A percentile compares a stretch with the other conserved stretches of the same genome.
These are phyloP conservation scores for Bergia sp. DNA, from an alignment of 92 coral and sea anemone species.

Conservation along the genomic window DNA sequence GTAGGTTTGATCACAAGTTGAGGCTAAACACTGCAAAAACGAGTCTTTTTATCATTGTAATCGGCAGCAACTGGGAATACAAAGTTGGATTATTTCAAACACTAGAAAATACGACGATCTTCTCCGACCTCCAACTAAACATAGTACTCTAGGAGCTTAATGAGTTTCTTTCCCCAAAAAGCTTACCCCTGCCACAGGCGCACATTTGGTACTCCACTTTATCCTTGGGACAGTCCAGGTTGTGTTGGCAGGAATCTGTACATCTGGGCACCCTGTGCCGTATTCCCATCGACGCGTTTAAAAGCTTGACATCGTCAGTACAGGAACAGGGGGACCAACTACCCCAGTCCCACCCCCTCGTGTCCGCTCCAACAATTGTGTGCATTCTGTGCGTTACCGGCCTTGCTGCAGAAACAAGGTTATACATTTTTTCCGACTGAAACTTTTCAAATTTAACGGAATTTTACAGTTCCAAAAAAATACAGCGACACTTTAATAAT, in stretches of 20 bases:
- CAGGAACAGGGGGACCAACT: slow-evolving; percentile 77
- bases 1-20: no score
- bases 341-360: slow-evolving; percentile 68
- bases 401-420: neutral
- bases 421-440: no score
- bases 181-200: slow-evolving; percentile 36
- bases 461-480: no score
- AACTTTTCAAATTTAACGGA: no score
- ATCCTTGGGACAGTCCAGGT: slow-evolving; percentile 52
- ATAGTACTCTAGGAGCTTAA: no score
- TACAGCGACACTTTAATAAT: no score
- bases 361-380: slow-evolving; percentile 5
- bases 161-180: neutral
- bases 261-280: slow-evolving; percentile 65
- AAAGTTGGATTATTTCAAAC: no score
- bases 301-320: slow-evolving; percentile 41
- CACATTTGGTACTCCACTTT: slow-evolving; percentile 61
- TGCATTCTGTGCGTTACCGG: neutral
- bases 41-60: no score
- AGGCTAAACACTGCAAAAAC: no score
- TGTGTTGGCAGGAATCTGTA: slow-evolving; percentile 47
- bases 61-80: no score
- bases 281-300: slow-evolving; percentile 55
- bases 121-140: neutral
- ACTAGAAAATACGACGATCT: no score